Evolutionary conservation across 2,888 invertebrate species (phyloP).

Genomic region (Reticulitermes lucifugus): DNA sequence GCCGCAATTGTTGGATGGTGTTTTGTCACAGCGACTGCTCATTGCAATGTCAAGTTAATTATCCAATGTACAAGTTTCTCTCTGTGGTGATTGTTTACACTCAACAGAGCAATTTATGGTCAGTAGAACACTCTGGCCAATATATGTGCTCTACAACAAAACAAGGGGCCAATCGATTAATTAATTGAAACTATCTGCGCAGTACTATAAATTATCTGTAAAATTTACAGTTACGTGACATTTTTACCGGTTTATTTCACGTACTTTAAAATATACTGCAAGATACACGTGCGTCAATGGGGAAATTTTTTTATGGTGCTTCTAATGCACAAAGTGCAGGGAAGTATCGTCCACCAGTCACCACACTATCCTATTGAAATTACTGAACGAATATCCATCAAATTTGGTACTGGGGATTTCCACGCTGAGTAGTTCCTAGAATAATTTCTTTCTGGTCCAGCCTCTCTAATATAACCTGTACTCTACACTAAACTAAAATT

Average conservation of each 20-base stretch:
- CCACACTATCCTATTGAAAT: too few relatives aligned
- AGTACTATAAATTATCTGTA: conserved; percentile 23
- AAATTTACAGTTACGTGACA: conserved; percentile 38
- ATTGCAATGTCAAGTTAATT: conserved; percentile 33
- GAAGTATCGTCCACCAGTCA: too few relatives aligned
- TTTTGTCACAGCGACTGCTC: conserved; percentile 28
- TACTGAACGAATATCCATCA: too few relatives aligned
- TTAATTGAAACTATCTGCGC: conserved; percentile 37
- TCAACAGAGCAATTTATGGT: conserved; percentile 37
- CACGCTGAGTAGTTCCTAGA: too few relatives aligned
- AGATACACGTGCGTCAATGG: too few relatives aligned
- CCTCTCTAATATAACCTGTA: too few relatives aligned
- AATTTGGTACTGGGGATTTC: too few relatives aligned
- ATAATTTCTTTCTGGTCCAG: too few relatives aligned
- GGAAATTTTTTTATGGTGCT: too few relatives aligned
- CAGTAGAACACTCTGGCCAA: neutral
- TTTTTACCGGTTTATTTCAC: neutral
- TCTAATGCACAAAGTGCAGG: too few relatives aligned
- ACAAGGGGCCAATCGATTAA: conserved; percentile 42
- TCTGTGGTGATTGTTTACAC: conserved; percentile 34
- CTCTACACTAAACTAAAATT: too few relatives aligned
- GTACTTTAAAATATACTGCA: neutral
- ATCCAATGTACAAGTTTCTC: conserved; percentile 28
- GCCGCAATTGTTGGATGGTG: conserved; percentile 18
- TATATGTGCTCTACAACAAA: conserved; percentile 32